These are phyloP conservation scores for Equus przewalskii DNA, from an alignment of 2,113 vertebrate genomes.

Conservation along the genomic window DNA sequence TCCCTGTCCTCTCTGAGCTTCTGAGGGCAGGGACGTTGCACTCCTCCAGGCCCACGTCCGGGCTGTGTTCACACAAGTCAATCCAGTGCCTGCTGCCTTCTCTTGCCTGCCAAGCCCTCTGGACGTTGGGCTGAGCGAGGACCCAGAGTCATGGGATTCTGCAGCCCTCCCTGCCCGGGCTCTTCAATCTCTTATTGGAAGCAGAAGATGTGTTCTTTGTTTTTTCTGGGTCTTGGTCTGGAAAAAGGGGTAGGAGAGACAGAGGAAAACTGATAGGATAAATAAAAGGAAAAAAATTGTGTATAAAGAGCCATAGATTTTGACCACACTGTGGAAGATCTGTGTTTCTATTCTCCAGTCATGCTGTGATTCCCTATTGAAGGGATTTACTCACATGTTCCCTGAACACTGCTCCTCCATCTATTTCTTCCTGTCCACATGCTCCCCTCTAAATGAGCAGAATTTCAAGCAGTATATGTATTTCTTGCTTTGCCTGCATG, in stretches of 20 bases:
- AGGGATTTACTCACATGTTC: not conserved
- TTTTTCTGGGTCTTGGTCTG: not conserved
- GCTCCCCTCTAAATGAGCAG: not conserved
- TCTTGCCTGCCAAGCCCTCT: too few relatives aligned
- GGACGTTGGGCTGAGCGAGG: not conserved
- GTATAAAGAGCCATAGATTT: not conserved
- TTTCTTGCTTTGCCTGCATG: not conserved
- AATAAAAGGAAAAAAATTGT: not conserved
- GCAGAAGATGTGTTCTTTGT: not conserved
- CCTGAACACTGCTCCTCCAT: not conserved
- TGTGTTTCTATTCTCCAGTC: not conserved
- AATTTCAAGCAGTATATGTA: not conserved
- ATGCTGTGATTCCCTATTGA: not conserved
- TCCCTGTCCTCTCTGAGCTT: too few relatives aligned
- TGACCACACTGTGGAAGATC: not conserved
- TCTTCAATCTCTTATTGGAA: not conserved
- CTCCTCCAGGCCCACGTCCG: too few relatives aligned
- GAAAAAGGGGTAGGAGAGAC: not conserved
- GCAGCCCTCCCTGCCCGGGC: too few relatives aligned
- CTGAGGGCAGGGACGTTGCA: not conserved
- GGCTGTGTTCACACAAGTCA: not conserved
- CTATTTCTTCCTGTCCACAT: not conserved
- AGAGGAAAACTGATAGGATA: not conserved
- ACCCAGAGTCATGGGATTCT: too few relatives aligned
- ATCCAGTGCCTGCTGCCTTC: not conserved